Conservation (phyloP, 2,888 invertebrate genomes). For the Eupithecia inturbata region DNA sequence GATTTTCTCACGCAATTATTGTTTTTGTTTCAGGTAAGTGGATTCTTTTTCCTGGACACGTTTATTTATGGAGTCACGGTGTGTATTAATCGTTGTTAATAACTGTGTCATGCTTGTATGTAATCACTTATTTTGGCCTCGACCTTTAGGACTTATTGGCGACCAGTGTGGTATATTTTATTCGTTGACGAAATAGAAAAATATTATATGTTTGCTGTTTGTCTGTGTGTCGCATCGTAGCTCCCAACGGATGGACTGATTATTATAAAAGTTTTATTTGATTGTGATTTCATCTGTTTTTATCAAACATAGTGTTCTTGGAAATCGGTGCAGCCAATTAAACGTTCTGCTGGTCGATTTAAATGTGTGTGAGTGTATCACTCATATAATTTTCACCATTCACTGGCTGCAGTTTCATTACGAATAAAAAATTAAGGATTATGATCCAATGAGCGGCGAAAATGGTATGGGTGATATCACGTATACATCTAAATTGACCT, state of each 20-base stretch:
- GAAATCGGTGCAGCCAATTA: no score
- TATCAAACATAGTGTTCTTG: no score
- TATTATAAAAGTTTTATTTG: neutral
- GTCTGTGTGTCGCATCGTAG: neutral
- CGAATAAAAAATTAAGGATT: no score
- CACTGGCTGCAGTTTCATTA: neutral
- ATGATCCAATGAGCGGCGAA: no score
- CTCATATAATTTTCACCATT: neutral
- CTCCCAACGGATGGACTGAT: neutral
- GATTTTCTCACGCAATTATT: constrained; percentile 26
- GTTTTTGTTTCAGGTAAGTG: constrained; percentile 48
- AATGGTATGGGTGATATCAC: neutral
- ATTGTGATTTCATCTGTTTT: no score
- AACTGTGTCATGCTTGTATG: neutral
- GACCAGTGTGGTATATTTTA: neutral
- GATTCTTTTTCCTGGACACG: constrained; percentile 9
- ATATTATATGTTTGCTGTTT: no score
- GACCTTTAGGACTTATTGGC: neutral
- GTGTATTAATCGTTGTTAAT: constrained; percentile 14
- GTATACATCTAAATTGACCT: neutral
- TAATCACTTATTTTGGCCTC: neutral
- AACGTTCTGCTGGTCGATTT: no score
- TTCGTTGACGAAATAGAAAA: no score
- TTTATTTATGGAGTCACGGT: neutral
- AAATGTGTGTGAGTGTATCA: neutral